Conservation (phyloP, 1,140 invertebrate species). For the Propsilocerus akamusi region DNA sequence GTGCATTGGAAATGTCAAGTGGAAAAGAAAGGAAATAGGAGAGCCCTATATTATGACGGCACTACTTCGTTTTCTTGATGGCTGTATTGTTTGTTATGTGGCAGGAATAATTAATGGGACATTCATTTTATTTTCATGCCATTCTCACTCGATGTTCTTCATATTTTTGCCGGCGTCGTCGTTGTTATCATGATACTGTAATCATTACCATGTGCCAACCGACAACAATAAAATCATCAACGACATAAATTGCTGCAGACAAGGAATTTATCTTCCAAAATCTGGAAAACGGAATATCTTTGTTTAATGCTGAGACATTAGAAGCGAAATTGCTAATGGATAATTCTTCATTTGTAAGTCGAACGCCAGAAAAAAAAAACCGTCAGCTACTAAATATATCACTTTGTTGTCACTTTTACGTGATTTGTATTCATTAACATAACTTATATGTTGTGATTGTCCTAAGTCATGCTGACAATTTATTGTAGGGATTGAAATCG, state of each 20-base stretch:
- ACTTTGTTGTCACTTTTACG: background rate
- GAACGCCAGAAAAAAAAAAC: background rate
- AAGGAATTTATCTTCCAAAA: slow-evolving; percentile 2
- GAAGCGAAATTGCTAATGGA: background rate
- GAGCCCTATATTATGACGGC: too few species aligned
- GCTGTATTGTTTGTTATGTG: too few species aligned
- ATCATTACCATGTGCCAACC: too few species aligned
- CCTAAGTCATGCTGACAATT: too few species aligned
- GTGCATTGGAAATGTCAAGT: slow-evolving; percentile 9
- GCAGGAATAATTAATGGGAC: too few species aligned
- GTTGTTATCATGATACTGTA: too few species aligned
- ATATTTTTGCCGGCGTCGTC: too few species aligned
- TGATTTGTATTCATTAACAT: too few species aligned
- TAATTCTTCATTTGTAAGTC: slow-evolving; percentile 1
- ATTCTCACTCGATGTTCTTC: background rate
- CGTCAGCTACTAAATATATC: background rate
- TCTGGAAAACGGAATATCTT: slow-evolving; percentile 1
- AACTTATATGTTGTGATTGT: too few species aligned
- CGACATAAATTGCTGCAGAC: background rate
- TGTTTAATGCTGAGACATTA: slow-evolving; percentile 1
- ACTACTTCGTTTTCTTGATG: too few species aligned
- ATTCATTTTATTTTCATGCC: background rate
- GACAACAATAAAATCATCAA: too few species aligned
- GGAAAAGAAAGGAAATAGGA: too few species aligned
- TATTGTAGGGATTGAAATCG: slow-evolving; percentile 46